phyloP scores from a whole-genome alignment of 2,797 vertebrate genomes.

The Sparidentex hasta region DNA sequence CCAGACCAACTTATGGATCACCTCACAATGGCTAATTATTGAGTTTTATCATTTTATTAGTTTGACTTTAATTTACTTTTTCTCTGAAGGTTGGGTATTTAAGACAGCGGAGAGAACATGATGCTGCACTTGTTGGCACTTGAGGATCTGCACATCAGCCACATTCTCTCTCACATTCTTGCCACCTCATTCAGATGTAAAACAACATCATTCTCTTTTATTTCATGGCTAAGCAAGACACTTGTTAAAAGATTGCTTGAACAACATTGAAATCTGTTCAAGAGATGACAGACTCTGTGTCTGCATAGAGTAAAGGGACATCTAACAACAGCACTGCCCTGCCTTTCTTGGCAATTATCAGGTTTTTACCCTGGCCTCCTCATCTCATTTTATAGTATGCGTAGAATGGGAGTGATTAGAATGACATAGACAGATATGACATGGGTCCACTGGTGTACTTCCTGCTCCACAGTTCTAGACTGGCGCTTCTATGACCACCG shows the following conservation, averaged over 20 bases:
- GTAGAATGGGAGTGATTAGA: slow-evolving; percentile 82
- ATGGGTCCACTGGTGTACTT: slow-evolving; percentile 90
- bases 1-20: slow-evolving; percentile 49
- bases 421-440: slow-evolving; percentile 90
- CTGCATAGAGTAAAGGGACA: slow-evolving; percentile 86
- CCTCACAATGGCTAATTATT: slow-evolving; percentile 58
- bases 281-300: slow-evolving; percentile 80
- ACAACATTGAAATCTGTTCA: slow-evolving; percentile 73
- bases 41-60: slow-evolving; percentile 43
- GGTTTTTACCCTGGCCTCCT: slow-evolving; percentile 65
- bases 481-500: slow-evolving; percentile 86
- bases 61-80: slow-evolving; percentile 48
- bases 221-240: slow-evolving; percentile 79
- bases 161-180: slow-evolving; percentile 76
- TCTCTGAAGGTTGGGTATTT: slow-evolving; percentile 48
- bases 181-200: slow-evolving; percentile 65
- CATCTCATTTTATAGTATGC: slow-evolving; percentile 54
- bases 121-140: slow-evolving; percentile 81
- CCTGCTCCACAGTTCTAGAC: slow-evolving; percentile 89
- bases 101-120: slow-evolving; percentile 62
- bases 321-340: slow-evolving; percentile 69
- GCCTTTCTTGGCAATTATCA: slow-evolving; percentile 58
- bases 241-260: slow-evolving; percentile 73
- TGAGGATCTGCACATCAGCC: slow-evolving; percentile 78
- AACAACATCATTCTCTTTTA: slow-evolving; percentile 56